A percentile compares a stretch with the other conserved stretches of the same genome.
phyloP scores from a whole-genome alignment of 35 echinoderm and acorn worm genomes.

The Apostichopus japonicus region DNA sequence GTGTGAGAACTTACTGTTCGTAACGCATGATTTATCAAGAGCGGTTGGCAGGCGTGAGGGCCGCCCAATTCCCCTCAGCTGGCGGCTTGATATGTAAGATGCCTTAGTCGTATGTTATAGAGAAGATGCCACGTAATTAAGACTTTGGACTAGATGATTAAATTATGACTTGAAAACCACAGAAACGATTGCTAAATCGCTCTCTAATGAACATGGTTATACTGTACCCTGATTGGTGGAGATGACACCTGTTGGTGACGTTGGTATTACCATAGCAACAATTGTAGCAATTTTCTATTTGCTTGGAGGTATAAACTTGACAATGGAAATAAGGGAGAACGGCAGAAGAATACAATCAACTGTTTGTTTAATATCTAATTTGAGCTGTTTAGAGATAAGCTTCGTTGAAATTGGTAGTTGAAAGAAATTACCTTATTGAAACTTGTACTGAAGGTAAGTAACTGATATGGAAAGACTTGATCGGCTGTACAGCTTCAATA shows the following conservation, averaged over 20 bases:
- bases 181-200: constrained; percentile 29
- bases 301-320: not conserved
- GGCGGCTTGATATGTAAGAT: not conserved
- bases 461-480: too few relatives aligned
- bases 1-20: not conserved
- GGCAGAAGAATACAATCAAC: not conserved
- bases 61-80: not conserved
- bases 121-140: constrained; percentile 21
- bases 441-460: too few relatives aligned
- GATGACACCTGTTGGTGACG: constrained; percentile 43
- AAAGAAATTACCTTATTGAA: too few relatives aligned
- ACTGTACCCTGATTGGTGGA: constrained; percentile 14
- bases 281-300: constrained; percentile 16
- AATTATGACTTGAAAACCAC: constrained; percentile 39
- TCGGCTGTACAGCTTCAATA: too few relatives aligned
- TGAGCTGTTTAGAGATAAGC: not conserved
- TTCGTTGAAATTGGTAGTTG: too few relatives aligned
- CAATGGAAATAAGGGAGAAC: not conserved
- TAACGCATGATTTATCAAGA: constrained; percentile 4
- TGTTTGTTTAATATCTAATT: not conserved
- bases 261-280: constrained; percentile 13
- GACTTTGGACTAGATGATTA: constrained; percentile 26
- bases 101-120: not conserved
- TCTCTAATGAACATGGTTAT: not conserved
- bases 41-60: not conserved